Evolutionary conservation across 2,888 invertebrate species (phyloP), one percentile per base, ranked within the genome.

Genomic region (Caprella mutica): DNA sequence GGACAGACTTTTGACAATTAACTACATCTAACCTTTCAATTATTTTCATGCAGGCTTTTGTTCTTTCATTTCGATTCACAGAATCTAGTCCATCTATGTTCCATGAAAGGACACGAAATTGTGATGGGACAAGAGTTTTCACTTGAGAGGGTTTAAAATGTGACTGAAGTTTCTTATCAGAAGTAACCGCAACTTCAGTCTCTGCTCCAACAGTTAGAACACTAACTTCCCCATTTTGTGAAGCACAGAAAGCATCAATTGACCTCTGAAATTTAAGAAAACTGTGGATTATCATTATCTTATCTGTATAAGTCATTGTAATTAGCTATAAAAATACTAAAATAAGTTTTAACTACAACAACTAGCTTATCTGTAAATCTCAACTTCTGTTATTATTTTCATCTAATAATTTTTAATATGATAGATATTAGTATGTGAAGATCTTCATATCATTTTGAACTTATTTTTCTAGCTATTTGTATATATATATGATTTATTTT

Each of bases 21-120:
- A n/a, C n/a, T n/a, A n/a, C n/a, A 19, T 68, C 70, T 68, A 68
- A 77, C 76, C 67, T 70, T 56, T 72, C 72, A 38, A 80, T 73
- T 24, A 73, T 71, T 46, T 74, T 71, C 58, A 74, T 72, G 2
- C 77, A 77, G 26, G 74, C 75, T 61, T 72, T 72, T n/a, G 77
- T 76, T 52, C 80, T 69, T 8, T 72, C 73, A 24, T 71, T 69
- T 1, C 77, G 65, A 67, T 76, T 77, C 48, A 71, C 71, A 2
- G 70, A 70, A 68, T 79, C 77, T 6, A 80, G 68, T 2, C 80
- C 80, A 71, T 81, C 80, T 53, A 80, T 72, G 68, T 80, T 80
- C 80, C 80, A 81, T 5, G 77, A 74, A 26, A 79, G 68, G 9
- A 80, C 63, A 21, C 75, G 73, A 46, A 77, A 70, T 30, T 70